Percentiles rank a stretch among this genome's conserved stretches.
Evolutionary conservation across 2,888 invertebrate genomes (phyloP).

Genomic region (Pyralis farinalis): DNA sequence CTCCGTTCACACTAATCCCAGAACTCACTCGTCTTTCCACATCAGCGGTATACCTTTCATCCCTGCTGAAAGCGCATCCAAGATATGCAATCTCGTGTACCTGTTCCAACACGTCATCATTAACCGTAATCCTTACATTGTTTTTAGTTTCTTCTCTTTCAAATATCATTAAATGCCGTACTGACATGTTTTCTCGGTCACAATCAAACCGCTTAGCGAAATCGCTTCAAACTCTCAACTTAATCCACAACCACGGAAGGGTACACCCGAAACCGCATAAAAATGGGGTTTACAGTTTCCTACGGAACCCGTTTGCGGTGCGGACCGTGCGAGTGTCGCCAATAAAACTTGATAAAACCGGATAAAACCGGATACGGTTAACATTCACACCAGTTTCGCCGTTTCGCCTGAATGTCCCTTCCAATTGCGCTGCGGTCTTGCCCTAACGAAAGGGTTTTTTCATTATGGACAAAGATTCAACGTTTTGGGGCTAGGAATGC

Average conservation of each 20-base stretch:
- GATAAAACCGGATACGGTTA: conserved; percentile 11
- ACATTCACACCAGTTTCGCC: conserved; percentile 6
- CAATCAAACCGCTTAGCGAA: too few species aligned
- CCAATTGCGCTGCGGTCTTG: conserved; percentile 1
- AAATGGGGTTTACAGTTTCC: conserved; percentile 17
- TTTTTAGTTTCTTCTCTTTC: too few species aligned
- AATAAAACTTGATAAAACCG: conserved; percentile 17
- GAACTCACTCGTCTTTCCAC: too few species aligned
- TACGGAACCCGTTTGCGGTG: conserved; percentile 5
- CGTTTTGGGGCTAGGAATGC: neutral
- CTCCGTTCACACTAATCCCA: too few species aligned
- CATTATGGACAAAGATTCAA: neutral
- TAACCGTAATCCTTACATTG: too few species aligned
- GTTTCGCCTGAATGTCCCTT: conserved; percentile 8
- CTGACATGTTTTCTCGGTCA: too few species aligned
- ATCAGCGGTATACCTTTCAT: too few species aligned
- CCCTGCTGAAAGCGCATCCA: too few species aligned
- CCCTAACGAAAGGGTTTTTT: neutral
- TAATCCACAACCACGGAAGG: conserved; percentile 8
- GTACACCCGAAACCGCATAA: conserved; percentile 11
- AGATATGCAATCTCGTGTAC: too few species aligned
- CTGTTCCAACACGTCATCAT: too few species aligned
- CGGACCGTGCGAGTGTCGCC: conserved; percentile 9
- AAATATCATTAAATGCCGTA: too few species aligned
- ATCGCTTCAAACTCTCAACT: conserved; percentile 1